phyloP scores from a whole-genome alignment of 2,888 invertebrate species.

The Heteromurus nitidus region DNA sequence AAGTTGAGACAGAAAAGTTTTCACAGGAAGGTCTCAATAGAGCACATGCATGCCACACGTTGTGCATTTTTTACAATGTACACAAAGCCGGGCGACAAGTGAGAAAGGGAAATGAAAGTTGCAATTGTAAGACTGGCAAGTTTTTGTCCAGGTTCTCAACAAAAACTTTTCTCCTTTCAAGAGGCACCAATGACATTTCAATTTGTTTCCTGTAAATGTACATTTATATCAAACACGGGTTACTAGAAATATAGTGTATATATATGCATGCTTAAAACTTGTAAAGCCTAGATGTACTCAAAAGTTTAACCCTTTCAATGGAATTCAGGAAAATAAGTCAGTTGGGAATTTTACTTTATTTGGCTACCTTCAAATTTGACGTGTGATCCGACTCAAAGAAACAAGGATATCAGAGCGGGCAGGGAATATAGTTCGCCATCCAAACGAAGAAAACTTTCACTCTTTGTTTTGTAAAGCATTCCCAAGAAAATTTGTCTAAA shows the following conservation, averaged over 20 bases:
- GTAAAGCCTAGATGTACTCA: too few relatives aligned
- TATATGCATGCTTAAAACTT: not conserved
- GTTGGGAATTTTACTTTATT: slow-evolving; percentile 9
- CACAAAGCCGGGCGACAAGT: too few relatives aligned
- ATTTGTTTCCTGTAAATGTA: slow-evolving; percentile 9
- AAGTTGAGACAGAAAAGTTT: slow-evolving; percentile 3
- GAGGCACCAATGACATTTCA: slow-evolving; percentile 16
- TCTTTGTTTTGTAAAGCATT: too few relatives aligned
- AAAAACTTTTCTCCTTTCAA: slow-evolving; percentile 4
- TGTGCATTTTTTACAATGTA: too few relatives aligned
- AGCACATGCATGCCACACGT: not conserved
- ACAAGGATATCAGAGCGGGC: not conserved
- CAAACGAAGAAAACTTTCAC: too few relatives aligned
- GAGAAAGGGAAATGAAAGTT: too few relatives aligned
- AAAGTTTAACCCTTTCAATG: slow-evolving; percentile 21
- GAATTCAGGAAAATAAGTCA: slow-evolving; percentile 9
- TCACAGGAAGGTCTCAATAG: not conserved
- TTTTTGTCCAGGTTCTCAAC: too few relatives aligned
- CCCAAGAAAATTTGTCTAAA: too few relatives aligned
- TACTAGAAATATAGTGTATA: not conserved
- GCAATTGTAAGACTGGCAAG: too few relatives aligned
- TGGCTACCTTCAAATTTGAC: slow-evolving; percentile 13
- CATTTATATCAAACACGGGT: not conserved
- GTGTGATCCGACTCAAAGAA: not conserved
- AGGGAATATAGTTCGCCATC: not conserved